A percentile compares a stretch with the other conserved stretches of the same genome.
Evolutionary conservation across 1,140 invertebrate species (phyloP).

Genomic region (Hycleus cichorii): DNA sequence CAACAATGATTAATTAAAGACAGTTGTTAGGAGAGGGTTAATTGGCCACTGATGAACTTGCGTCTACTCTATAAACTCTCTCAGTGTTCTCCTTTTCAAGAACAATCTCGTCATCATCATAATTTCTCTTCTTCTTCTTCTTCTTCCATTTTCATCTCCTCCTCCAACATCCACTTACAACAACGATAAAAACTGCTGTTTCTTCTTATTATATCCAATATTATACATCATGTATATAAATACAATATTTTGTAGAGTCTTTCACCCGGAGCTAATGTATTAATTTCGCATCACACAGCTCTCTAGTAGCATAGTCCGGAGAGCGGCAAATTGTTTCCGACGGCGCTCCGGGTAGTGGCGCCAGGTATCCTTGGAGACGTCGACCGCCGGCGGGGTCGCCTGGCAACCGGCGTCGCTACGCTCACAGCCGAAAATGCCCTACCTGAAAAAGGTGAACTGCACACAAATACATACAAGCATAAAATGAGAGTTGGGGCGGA

Average conservation of each 20-base stretch:
- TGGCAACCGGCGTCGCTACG: constrained; percentile 37
- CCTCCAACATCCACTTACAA: too few species aligned
- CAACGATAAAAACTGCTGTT: too few species aligned
- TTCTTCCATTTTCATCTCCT: too few species aligned
- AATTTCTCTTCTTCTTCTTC: too few species aligned
- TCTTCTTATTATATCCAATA: too few species aligned
- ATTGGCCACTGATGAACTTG: constrained; percentile 13
- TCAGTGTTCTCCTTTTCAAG: too few species aligned
- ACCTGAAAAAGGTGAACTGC: constrained; percentile 19
- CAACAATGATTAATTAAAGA: constrained; percentile 15
- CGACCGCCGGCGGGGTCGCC: constrained; percentile 36
- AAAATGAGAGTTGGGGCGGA: too few species aligned
- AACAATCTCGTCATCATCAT: too few species aligned
- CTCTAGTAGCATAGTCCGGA: constrained; percentile 19
- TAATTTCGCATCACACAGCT: constrained; percentile 28
- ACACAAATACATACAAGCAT: too few species aligned
- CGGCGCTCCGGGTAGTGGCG: constrained; percentile 36
- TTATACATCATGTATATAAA: background rate
- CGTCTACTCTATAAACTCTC: background rate
- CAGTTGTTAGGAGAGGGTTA: constrained; percentile 11
- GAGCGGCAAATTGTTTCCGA: constrained; percentile 35
- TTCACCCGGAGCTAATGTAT: constrained; percentile 33
- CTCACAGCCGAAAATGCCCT: constrained; percentile 13
- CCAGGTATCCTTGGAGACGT: constrained; percentile 43
- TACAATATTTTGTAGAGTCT: constrained; percentile 13